Evolutionary conservation across 2,797 vertebrate species (phyloP).

Genomic region (Selene dorsalis): DNA sequence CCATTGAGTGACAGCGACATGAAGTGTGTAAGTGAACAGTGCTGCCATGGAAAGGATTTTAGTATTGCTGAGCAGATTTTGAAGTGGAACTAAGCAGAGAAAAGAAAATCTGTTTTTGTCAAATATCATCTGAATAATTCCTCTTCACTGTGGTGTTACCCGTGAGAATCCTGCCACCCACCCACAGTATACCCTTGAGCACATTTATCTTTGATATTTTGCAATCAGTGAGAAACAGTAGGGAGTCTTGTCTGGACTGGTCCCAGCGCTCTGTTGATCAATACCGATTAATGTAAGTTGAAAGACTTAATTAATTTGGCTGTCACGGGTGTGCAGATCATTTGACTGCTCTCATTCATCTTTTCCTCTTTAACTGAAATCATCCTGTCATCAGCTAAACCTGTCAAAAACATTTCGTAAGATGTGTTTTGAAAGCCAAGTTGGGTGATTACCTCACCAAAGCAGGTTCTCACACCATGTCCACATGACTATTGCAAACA

Average conservation of each 20-base stretch:
- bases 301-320: constrained; percentile 30
- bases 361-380: neutral
- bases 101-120: constrained; percentile 18
- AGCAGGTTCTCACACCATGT: neutral
- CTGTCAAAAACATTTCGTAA: neutral
- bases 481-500: neutral
- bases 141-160: constrained; percentile 11
- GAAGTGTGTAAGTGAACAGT: neutral
- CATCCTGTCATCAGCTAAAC: neutral
- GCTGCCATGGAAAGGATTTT: neutral
- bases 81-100: neutral
- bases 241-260: constrained; percentile 22
- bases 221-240: constrained; percentile 7
- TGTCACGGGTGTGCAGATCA: constrained; percentile 45
- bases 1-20: neutral
- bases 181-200: neutral
- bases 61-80: neutral
- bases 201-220: constrained; percentile 33
- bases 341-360: constrained; percentile 15
- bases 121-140: constrained; percentile 19
- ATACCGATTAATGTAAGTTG: neutral
- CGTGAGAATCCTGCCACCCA: neutral
- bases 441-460: neutral
- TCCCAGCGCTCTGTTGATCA: constrained; percentile 13
- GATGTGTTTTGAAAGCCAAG: neutral